Conservation (phyloP, 2,797 vertebrate genomes). For the Lateolabrax maculatus region DNA sequence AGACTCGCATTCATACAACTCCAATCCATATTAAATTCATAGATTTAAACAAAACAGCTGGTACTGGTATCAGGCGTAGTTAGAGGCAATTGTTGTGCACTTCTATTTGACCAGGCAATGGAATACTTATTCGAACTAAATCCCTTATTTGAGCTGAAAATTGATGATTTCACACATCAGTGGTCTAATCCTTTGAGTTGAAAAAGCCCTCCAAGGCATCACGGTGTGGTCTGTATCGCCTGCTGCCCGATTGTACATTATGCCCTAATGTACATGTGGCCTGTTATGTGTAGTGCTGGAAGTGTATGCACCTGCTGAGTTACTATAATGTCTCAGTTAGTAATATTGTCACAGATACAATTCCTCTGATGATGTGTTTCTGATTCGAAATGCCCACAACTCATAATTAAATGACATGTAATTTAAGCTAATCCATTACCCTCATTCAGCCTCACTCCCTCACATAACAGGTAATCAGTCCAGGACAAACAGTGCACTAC, state of each 20-base stretch:
- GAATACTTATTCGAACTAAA: conserved; percentile 38
- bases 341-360: neutral
- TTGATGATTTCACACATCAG: conserved; percentile 56
- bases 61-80: conserved; percentile 1
- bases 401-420: conserved; percentile 19
- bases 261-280: neutral
- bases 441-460: conserved; percentile 4
- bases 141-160: conserved; percentile 49
- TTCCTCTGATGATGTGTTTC: neutral
- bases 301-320: neutral
- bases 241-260: conserved; percentile 7
- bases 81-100: conserved; percentile 4
- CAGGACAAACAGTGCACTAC: neutral
- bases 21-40: conserved; percentile 11
- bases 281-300: neutral
- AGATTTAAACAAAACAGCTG: conserved; percentile 11
- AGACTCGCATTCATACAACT: neutral
- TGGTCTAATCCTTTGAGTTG: conserved; percentile 46
- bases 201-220: conserved; percentile 19
- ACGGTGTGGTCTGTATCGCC: neutral
- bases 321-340: neutral
- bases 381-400: conserved; percentile 5
- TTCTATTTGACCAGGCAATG: conserved; percentile 23
- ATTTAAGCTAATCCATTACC: conserved; percentile 1
- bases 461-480: neutral